Conservation (phyloP, 2,888 invertebrate genomes). For the Halictus quadricinctus region DNA sequence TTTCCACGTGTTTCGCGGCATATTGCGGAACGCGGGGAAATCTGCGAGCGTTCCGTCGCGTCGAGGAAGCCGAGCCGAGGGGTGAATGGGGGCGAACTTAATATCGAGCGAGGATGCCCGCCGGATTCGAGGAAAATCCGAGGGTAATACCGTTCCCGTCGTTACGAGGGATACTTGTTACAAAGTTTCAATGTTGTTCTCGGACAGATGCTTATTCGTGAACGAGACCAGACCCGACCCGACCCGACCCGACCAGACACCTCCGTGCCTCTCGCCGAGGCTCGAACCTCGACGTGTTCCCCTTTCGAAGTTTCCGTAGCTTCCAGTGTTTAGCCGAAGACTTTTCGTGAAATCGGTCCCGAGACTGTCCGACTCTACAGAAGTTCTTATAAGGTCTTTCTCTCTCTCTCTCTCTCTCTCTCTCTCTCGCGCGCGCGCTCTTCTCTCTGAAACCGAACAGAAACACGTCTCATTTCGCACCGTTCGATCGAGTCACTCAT, state of each 20-base stretch:
- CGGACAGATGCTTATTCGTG: slow-evolving; percentile 62
- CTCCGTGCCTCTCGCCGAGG: background rate
- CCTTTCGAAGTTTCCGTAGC: slow-evolving; percentile 53
- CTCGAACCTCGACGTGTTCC: slow-evolving; percentile 34
- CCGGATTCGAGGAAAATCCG: slow-evolving; percentile 47
- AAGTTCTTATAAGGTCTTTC: slow-evolving; percentile 6
- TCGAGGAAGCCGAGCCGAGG: background rate
- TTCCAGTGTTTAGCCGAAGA: slow-evolving; percentile 56
- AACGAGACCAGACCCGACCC: slow-evolving; percentile 41
- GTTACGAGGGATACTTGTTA: slow-evolving; percentile 59
- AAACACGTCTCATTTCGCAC: slow-evolving; percentile 34
- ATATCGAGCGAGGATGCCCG: slow-evolving; percentile 36
- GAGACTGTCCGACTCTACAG: slow-evolving; percentile 2
- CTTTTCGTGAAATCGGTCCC: slow-evolving; percentile 41
- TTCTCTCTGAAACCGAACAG: background rate
- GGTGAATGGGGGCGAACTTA: background rate
- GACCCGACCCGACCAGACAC: slow-evolving; percentile 2
- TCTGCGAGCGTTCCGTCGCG: slow-evolving; percentile 14
- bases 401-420: background rate
- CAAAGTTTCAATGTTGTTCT: slow-evolving; percentile 61
- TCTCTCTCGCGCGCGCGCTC: no score
- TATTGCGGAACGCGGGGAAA: slow-evolving; percentile 18
- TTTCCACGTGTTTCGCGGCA: slow-evolving; percentile 11
- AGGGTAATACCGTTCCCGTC: slow-evolving; percentile 45
- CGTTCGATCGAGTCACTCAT: slow-evolving; percentile 12